phyloP scores from a whole-genome alignment of 2,113 vertebrate species.

The Catagonus wagneri region DNA sequence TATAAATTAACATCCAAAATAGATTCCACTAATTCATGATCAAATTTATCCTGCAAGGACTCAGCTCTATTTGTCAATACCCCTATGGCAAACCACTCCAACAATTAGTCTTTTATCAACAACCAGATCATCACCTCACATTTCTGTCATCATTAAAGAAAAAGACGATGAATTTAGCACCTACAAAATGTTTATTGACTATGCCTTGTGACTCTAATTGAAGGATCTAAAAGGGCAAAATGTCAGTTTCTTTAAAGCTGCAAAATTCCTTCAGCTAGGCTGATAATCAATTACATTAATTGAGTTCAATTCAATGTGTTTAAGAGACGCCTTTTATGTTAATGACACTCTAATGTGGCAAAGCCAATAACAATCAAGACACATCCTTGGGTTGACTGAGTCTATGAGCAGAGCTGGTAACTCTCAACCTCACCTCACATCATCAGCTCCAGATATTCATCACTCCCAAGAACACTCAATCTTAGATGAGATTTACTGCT shows the following conservation, averaged over 20 bases:
- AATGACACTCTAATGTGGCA: constrained; percentile 61
- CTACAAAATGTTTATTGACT: constrained; percentile 73
- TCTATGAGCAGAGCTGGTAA: background rate
- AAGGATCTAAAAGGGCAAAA: constrained; percentile 78
- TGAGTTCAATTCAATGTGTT: constrained; percentile 75
- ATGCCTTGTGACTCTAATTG: constrained; percentile 73
- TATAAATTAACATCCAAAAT: constrained; percentile 70
- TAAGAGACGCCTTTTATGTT: constrained; percentile 77
- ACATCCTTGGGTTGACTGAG: constrained; percentile 45
- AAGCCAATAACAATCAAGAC: constrained; percentile 65
- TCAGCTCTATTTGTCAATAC: constrained; percentile 69
- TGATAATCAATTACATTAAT: constrained; percentile 77
- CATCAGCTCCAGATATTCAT: background rate
- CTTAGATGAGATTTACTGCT: background rate
- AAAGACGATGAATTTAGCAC: constrained; percentile 61
- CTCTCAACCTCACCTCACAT: background rate
- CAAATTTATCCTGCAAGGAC: constrained; percentile 66
- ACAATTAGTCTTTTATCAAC: constrained; percentile 75
- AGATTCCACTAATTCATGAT: constrained; percentile 69
- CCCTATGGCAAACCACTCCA: constrained; percentile 59
- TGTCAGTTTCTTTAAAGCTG: constrained; percentile 75
- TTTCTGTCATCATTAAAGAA: constrained; percentile 68
- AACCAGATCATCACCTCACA: constrained; percentile 59
- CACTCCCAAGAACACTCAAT: background rate
- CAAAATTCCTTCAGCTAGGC: constrained; percentile 67